Base-by-base conservation (phyloP, 2,888 invertebrate genomes). In the Athalia cordata region DNA sequence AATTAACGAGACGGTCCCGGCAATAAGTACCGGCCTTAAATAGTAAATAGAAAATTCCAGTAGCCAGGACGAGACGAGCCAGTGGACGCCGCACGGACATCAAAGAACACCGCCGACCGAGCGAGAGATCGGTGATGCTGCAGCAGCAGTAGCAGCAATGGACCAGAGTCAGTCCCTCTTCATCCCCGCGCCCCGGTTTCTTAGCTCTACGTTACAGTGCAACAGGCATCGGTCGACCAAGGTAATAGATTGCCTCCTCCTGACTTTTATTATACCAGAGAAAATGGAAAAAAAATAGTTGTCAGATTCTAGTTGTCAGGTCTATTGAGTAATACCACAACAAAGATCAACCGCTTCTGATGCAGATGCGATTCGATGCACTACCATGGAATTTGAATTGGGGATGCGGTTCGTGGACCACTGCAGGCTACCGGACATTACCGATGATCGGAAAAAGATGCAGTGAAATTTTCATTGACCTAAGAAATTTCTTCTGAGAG, bases 181-280 rank as follows among this genome's bases (percentile, higher is more conserved):
- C 29, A 29, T 29, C 29, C 29, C 29, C 29, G 29, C 29, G 29
- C 29, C 29, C 29, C 29, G 29, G 29, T 29, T 29, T 29, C 29
- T 29, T 29, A 29, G 29, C 29, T 29, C 29, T 29, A 29, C 29
- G 29, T 29, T 29, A 29, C 29, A 82, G 84, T 85, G 83, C 85
- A 85, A 85, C 85, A 81, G 80, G 76, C 77, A 81, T n/a, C 72
- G 77, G 77, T 79, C 66, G 78, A 61, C 78, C 80, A 81, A 82
- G 81, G 85, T 84, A 86, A 86, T 86, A 86, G 85, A 86, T 86
- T 83, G 85, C 83, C 81, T 82, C 66, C 81, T 85, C 83, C 82
- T 81, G 86, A 86, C 86, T 85, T 86, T 86, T 86, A 86, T 86
- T 84, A 82, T 82, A 79, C 77, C 81, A 83, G 83, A 59, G 13